A percentile compares a stretch with the other conserved stretches of the same genome.
Conservation (phyloP, 2,113 vertebrate species). For the Crotalus horridus region DNA sequence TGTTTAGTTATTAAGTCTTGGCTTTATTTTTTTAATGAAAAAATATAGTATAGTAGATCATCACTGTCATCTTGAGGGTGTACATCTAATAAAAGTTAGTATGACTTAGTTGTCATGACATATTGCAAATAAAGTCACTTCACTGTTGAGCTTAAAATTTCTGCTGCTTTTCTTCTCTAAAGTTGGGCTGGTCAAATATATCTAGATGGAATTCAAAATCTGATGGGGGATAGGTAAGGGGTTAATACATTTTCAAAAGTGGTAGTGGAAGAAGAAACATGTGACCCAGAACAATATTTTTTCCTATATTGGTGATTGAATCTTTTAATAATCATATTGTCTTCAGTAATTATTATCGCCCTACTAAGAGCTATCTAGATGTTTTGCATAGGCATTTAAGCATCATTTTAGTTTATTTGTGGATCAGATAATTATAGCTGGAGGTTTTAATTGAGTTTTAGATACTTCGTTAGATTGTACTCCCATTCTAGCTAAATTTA, state of each 20-base stretch:
- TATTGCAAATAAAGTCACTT: not conserved
- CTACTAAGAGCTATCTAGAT: not conserved
- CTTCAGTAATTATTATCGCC: not conserved
- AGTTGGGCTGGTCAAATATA: not conserved
- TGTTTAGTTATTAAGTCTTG: not conserved
- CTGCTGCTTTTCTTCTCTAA: not conserved
- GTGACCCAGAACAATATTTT: not conserved
- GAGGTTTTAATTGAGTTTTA: not conserved
- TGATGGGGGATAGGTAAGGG: not conserved
- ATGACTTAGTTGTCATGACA: not conserved
- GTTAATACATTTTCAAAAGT: not conserved
- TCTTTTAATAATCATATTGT: not conserved
- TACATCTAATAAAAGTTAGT: not conserved
- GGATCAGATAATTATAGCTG: not conserved
- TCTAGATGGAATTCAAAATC: not conserved
- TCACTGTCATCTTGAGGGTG: not conserved
- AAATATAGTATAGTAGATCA: not conserved
- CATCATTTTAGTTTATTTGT: not conserved
- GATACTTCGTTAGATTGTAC: not conserved
- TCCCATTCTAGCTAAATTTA: not conserved
- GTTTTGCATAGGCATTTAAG: not conserved
- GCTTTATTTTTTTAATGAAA: not conserved
- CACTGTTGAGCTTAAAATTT: not conserved
- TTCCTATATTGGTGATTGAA: not conserved
- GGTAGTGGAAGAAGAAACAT: not conserved